Base-by-base conservation (phyloP, 2,797 vertebrate genomes). In the Alcedo atthis region DNA sequence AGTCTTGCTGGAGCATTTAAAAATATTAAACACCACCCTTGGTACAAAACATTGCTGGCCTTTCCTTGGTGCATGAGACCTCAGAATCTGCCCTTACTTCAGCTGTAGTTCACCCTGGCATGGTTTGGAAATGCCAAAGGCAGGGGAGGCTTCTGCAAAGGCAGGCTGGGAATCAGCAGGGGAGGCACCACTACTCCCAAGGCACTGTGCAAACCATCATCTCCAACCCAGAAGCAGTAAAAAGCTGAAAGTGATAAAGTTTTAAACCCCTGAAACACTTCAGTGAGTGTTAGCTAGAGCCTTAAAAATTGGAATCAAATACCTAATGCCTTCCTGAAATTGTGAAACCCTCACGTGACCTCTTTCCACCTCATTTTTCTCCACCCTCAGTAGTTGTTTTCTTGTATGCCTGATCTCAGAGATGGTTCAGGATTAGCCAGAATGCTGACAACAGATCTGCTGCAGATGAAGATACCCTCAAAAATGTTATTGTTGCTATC, bases 21-120 rank as follows among this genome's bases (percentile, higher is more conserved):
- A 92, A 94, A 90, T 85, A 93, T 63, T 37, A 94, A 94, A 51
- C 61, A 87, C 46, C 49, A 46, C 21, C 45, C 43, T 46, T 58
- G 15, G 84, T 77, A 80, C 64, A 74, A 92, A 94, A 68, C 64
- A 76, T 54, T 71, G 61, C 61, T 1, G 0, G 77, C 48, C 70
- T 94, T 82, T 71, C 75, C 33, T n/a, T 20, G 75, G 75, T 67
- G 42, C 90, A 67, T 22, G 61, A 77, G 49, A 46, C 37, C 70
- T 78, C 49, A 90, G 61, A 82, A 84, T 40, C 57, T 77, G 37
- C n/a, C 32, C 76, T 64, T 70, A 40, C 51, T 45, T 91, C 63
- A 86, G 67, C 67, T 88, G 40, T 37, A 76, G 83, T 24, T 73
- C 77, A 61, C 2, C 35, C 42, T 57, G 57, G 67, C 57, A 74